Base-by-base conservation (phyloP, 2,888 invertebrate species). In the Tanaodytes sp. region DNA sequence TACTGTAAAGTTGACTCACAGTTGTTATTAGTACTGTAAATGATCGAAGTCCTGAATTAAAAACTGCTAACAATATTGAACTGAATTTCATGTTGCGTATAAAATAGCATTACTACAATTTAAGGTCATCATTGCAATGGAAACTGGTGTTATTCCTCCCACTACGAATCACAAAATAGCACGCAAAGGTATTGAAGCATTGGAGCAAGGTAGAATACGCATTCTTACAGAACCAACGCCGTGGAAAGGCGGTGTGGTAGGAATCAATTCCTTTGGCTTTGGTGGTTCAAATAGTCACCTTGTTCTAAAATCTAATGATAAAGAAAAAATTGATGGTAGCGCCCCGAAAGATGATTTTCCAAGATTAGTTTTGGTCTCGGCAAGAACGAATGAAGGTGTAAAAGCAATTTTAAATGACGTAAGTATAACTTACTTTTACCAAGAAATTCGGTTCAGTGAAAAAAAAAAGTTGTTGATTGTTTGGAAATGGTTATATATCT, bases 291-390 rank as follows among this genome's bases (percentile, higher is more conserved):
- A 27, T 9, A 9, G 4, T 27, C 27, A 27, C 20, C 19, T 19
- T 19, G 11, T 42, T 4, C 3, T 42, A n/a, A 18, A 42, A 19
- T 42, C 42, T 4, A 5, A 42, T 42, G 3, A 11, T 2, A 42
- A 42, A 18, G n/a, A 42, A 18, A 42, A 42, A 19, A 3, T 20
- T 20, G 20, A 42, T 42, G 20, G 20, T 19, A 12, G 19, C n/a
- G 20, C 20, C 18, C 19, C 42, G 5, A 42, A 42, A 19, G 42
- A 42, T 11, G 20, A 42, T 19, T 12, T 42, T 9, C 42, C 42
- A 8, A 9, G 42, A 19, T 20, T 42, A 20, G 20, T 42, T 20
- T n/a, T 20, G 3, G 19, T 11, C 11, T 42, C 42, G 2, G 18
- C 19, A 1, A 42, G 42, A 19, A 20, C 27, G 11, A 12, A 36